Evolutionary conservation across 2,888 invertebrate species (phyloP), one percentile per base, ranked within the genome.

Genomic region (Microdon myrmicae): DNA sequence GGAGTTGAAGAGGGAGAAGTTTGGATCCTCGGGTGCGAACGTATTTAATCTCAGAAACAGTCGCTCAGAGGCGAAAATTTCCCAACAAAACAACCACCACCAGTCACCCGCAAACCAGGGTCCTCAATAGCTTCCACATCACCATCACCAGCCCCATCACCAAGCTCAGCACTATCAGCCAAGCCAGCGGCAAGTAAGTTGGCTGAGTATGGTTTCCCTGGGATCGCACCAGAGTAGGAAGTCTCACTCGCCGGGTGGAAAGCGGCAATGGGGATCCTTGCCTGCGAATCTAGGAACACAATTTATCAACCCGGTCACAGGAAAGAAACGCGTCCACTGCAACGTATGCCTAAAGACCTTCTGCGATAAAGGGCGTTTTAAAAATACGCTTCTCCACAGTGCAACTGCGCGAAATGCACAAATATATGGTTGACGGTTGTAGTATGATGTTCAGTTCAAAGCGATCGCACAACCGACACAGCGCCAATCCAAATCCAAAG

Each of bases 341-440:
- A 95, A 96, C 73, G 96, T 96, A 28, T 99, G 99, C 78, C 83
- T 96, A 61, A 99, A 99, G 82, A 98, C 98, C 9, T 99, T 99
- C 82, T 99, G 99, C 84, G 99, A 99, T 83, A 99, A 99, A 82
- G n/a, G 99, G 98, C 61, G 99, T 99, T 1, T 84, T 99, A 14
- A 99, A 99, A 82, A 99, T 99, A 4, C 99, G 99, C 79, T 98
- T 97, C 77, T 96, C 96, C 39, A 99, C 99, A 0, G 99, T 99
- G 6, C 99, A 99, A 78, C 82, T 98, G 58, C 87, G 97, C 26
- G 99, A 99, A 83, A 99, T 99, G 98, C 99, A 99, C 81, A 95
- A 95, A 81, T 99, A 99, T 78, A 97, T 98, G 0, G 96, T 99
- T 0, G 94, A 94, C 76, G 97, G 97, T 0, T 98, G 98, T 81